Percentiles rank a stretch among this genome's conserved stretches.
Evolutionary conservation across 2,888 invertebrate species (phyloP).

Genomic region (Thera britannica): DNA sequence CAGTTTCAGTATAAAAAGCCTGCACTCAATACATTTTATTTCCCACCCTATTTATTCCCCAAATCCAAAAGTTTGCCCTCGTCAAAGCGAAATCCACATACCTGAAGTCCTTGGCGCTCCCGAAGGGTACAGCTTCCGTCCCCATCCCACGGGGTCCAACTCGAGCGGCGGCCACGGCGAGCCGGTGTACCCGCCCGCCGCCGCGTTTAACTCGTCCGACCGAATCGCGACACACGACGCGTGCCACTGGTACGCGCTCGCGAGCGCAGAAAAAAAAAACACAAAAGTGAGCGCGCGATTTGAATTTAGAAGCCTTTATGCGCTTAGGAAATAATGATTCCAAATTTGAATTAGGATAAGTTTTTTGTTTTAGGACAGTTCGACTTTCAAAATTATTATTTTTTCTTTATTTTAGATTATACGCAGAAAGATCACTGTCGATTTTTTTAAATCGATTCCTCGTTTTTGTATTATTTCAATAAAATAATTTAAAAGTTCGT

Average conservation of each 20-base stretch:
- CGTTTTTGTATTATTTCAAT: neutral
- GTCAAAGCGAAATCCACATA: slow-evolving; percentile 45
- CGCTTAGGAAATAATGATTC: neutral
- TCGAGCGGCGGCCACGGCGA: slow-evolving; percentile 92
- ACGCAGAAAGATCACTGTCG: slow-evolving; percentile 4
- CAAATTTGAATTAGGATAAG: slow-evolving; percentile 5
- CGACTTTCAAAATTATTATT: slow-evolving; percentile 1
- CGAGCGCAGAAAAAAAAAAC: slow-evolving; percentile 67
- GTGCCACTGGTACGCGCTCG: slow-evolving; percentile 69
- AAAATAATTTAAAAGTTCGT: slow-evolving; percentile 29
- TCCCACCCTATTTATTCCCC: neutral
- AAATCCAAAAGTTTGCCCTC: neutral
- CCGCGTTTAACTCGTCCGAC: slow-evolving; percentile 90
- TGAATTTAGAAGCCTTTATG: slow-evolving; percentile 29
- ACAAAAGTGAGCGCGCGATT: slow-evolving; percentile 52
- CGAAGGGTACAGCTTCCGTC: slow-evolving; percentile 91
- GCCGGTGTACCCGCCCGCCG: slow-evolving; percentile 91
- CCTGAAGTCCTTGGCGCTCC: slow-evolving; percentile 87
- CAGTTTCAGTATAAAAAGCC: neutral
- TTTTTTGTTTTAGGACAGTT: slow-evolving; percentile 1
- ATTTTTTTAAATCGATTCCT: neutral
- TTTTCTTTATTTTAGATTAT: neutral
- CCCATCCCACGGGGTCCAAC: slow-evolving; percentile 92
- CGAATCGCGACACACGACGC: slow-evolving; percentile 86
- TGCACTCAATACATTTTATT: neutral